These are phyloP conservation scores for Heterohyrax brucei DNA, from an alignment of 2,797 vertebrate species.

Conservation along the genomic window DNA sequence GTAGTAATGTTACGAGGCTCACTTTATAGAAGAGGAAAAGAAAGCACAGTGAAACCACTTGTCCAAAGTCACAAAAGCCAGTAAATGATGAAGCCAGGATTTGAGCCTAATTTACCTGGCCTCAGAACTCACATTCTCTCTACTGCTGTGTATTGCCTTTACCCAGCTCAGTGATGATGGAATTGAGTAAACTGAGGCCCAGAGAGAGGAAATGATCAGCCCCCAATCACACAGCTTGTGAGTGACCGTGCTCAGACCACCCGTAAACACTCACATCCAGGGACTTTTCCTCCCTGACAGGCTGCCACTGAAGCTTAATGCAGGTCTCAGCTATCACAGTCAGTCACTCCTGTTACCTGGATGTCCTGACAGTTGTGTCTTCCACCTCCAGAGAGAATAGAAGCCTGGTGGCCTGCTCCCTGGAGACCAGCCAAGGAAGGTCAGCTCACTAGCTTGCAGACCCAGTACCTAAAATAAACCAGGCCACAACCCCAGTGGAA, in stretches of 20 bases:
- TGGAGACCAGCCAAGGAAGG: constrained; percentile 67
- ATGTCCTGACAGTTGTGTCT: constrained; percentile 23
- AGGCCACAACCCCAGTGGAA: constrained; percentile 56
- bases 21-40: not conserved
- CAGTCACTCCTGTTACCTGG: constrained; percentile 30
- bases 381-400: constrained; percentile 24
- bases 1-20: not conserved
- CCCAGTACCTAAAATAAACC: constrained; percentile 76
- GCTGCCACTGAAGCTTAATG: not conserved
- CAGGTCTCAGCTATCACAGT: not conserved
- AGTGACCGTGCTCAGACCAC: not conserved
- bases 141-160: not conserved
- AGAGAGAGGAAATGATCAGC: not conserved
- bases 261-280: not conserved
- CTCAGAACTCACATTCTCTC: not conserved
- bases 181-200: constrained; percentile 25
- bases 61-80: not conserved
- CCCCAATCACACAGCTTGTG: not conserved
- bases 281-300: not conserved
- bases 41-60: not conserved
- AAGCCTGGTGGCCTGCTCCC: constrained; percentile 20
- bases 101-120: not conserved
- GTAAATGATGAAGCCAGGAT: not conserved
- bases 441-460: constrained; percentile 68
- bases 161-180: not conserved